Base-by-base conservation (phyloP, 1,140 invertebrate genomes). In the Nebria ingens region DNA sequence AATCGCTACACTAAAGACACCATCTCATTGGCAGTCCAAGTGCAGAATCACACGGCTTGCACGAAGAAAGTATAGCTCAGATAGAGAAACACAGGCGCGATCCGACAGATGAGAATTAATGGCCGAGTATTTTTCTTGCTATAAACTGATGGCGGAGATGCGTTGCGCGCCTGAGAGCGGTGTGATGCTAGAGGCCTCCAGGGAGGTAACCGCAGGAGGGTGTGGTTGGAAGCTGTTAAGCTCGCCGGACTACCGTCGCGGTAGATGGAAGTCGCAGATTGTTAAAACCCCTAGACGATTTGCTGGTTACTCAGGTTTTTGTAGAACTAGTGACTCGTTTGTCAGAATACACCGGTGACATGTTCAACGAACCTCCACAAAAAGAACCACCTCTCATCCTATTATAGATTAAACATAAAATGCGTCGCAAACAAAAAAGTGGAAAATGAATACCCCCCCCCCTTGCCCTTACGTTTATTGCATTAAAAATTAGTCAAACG, bases 101-200 rank as follows among this genome's bases (percentile, higher is more conserved):
- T 34, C 6, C 40, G 63, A 64, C 63, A 63, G 63, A 64, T 64
- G 63, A 65, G 59, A 63, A 65, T 65, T 65, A 65, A 65, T 65
- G 63, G 55, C 23, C 17, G 61, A 56, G 58, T 57, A 64, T 64
- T 64, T 63, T 64, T 64, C 63, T 60, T 63, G 58, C 61, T 64
- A 61, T 64, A 64, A 64, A 62, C 55, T 62, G 61, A 60, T 61
- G 59, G 62, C 61, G 57, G n/a, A 62, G 59, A 64, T 63, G 60
- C 56, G n/a, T n/a, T n/a, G n/a, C n/a, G n/a, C n/a, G n/a, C n/a
- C n/a, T n/a, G n/a, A n/a, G 61, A 55, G 54, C 53, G 52, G 59
- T 12, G 19, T 20, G 21, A 53, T 52, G 52, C 52, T 17, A n/a
- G 34, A 13, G 54, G 20, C 19, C 29, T 45, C 40, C 17, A 17